Base-by-base conservation (phyloP, 2,888 invertebrate species). In the Rotaria macrura region DNA sequence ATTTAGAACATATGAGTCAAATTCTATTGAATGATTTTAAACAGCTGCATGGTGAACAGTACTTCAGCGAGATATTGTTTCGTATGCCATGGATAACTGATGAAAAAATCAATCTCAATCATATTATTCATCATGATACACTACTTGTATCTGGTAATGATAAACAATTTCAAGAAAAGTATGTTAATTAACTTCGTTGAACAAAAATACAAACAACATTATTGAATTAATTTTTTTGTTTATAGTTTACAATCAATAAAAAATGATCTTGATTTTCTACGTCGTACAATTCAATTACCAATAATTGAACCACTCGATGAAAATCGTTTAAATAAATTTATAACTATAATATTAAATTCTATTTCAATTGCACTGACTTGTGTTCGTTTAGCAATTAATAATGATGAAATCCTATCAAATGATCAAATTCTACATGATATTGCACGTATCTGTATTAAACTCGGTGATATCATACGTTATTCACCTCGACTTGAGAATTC, bases 291-390 rank as follows among this genome's bases (percentile, higher is more conserved):
- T 43, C 40, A 79, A 43, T 43, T 79, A 7, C 79, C 79, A n/a
- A 43, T 79, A 6, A n/a, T 79, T n/a, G 79, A 79, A 79, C 79
- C 79, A 43, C n/a, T 79, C n/a, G n/a, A 40, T n/a, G 79, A 79
- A 43, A 9, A 79, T 43, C 79, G 79, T 43, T 14, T 79, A 14
- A 79, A 43, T 79, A 79, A 43, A 43, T 79, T 79, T 25, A n/a
- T 79, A 4, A 25, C n/a, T 10, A 40, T 79, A 1, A 0, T n/a
- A n/a, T 43, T 43, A 3, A 79, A 79, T 79, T 79, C 79, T 25
- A 12, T 79, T 7, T 14, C 12, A 25, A 79, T 43, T 43, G 43
- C 43, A 25, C 43, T 79, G 6, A 43, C 25, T 43, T 79, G 43
- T 43, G n/a, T 79, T 12, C 43, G 23, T 38, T 43, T 79, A 43